phyloP scores from a whole-genome alignment of 1,140 invertebrate genomes.

The Calephelis nemesis region DNA sequence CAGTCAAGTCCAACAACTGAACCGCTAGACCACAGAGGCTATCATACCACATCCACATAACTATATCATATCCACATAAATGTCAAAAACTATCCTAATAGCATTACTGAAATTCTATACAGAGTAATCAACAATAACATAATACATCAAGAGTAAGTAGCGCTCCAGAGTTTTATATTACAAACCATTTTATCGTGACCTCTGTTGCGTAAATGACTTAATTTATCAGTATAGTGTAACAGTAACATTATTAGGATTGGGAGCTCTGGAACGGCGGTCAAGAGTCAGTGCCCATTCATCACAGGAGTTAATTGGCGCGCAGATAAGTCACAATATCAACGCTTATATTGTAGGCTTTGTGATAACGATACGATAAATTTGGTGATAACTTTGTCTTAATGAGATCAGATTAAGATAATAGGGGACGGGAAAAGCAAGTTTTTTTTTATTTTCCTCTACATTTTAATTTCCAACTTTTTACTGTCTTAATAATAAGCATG shows the following conservation, averaged over 20 bases:
- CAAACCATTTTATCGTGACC: conserved; percentile 29
- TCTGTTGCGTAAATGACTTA: conserved; percentile 19
- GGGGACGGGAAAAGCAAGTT: too few relatives aligned
- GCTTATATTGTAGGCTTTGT: conserved; percentile 56
- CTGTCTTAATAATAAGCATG: too few relatives aligned
- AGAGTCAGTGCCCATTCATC: conserved; percentile 58
- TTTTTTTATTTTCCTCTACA: too few relatives aligned
- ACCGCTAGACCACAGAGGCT: too few relatives aligned
- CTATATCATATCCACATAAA: too few relatives aligned
- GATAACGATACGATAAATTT: conserved; percentile 51
- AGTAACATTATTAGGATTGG: conserved; percentile 24
- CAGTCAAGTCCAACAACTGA: too few relatives aligned
- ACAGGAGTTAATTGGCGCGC: conserved; percentile 70
- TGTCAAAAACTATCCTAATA: neutral
- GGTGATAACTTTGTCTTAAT: conserved; percentile 26
- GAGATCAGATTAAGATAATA: neutral
- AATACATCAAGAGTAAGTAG: conserved; percentile 26
- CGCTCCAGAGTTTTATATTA: conserved; percentile 46
- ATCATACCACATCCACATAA: too few relatives aligned
- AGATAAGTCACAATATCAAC: conserved; percentile 66
- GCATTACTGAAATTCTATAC: conserved; percentile 10
- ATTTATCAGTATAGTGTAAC: conserved; percentile 21
- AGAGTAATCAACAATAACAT: conserved; percentile 13
- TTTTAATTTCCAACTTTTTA: too few relatives aligned
- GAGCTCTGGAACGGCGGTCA: conserved; percentile 41